Conservation (phyloP, 2,113 vertebrate species). For the Sturnira hondurensis region DNA sequence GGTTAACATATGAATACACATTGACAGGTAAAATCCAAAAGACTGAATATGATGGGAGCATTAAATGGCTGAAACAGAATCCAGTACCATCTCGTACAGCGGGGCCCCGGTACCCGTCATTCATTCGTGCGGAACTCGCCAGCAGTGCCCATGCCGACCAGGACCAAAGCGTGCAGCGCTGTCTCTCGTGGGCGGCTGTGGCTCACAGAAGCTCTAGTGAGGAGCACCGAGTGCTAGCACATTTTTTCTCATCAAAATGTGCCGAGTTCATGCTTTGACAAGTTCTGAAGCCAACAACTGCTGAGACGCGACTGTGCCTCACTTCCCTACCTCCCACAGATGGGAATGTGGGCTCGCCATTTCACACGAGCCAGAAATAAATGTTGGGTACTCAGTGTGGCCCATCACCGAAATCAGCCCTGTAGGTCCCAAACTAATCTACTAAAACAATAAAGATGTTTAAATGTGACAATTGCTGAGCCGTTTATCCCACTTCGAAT, state of each 20-base stretch:
- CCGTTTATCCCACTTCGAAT: neutral
- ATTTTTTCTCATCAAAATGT: no score
- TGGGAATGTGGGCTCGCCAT: neutral
- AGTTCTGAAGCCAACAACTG: no score
- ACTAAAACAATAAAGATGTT: neutral
- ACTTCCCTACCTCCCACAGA: neutral
- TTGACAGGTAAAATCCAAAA: neutral
- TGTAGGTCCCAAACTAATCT: neutral
- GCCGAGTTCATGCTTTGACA: no score
- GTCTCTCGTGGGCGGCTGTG: no score
- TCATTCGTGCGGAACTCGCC: no score
- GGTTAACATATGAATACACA: neutral
- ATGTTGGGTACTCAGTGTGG: neutral
- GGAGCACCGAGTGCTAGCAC: no score
- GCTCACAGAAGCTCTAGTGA: no score
- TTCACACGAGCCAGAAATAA: neutral
- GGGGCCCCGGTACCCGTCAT: no score
- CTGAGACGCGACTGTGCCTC: no score
- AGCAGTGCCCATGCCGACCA: no score
- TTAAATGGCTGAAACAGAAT: neutral
- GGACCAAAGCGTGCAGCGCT: no score
- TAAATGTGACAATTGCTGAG: neutral
- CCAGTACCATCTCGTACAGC: neutral
- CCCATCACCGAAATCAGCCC: neutral
- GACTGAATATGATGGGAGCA: neutral